Percentiles rank a stretch among this genome's conserved stretches.
These are phyloP conservation scores for Uloborus plumipes DNA, from an alignment of 2,888 invertebrate species.

Conservation along the genomic window DNA sequence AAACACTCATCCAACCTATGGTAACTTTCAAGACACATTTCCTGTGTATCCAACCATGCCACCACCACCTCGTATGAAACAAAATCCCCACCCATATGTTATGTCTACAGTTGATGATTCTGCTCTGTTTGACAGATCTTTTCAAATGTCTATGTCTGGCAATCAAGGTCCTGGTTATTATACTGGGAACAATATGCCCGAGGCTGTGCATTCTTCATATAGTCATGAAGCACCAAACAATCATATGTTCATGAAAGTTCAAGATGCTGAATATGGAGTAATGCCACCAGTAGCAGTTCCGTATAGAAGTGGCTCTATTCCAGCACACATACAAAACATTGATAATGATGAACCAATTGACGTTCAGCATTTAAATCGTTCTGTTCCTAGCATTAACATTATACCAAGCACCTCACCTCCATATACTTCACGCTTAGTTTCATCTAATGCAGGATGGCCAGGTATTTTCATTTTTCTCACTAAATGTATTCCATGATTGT, in stretches of 20 bases:
- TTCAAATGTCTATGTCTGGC: conserved; percentile 18
- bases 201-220: conserved; percentile 9
- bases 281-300: conserved; percentile 16
- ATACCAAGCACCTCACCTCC: conserved; percentile 58
- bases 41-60: conserved; percentile 50
- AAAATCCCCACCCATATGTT: conserved; percentile 21
- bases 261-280: conserved; percentile 59
- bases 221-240: conserved; percentile 11
- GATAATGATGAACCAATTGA: conserved; percentile 23
- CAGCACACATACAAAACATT: conserved; percentile 52
- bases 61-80: conserved; percentile 44
- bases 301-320: conserved; percentile 56
- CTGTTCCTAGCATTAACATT: conserved; percentile 61
- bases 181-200: conserved; percentile 13
- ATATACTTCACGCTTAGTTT: conserved; percentile 24
- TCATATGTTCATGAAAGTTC: conserved; percentile 31
- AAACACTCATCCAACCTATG: conserved; percentile 41
- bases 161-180: conserved; percentile 38
- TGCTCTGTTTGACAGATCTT: conserved; percentile 32
- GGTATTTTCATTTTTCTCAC: conserved; percentile 10
- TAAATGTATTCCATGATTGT: too few species aligned
- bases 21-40: conserved; percentile 16
- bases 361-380: conserved; percentile 43
- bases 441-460: conserved; percentile 32
- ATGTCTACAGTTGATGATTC: conserved; percentile 49